Base-by-base conservation (phyloP, 2,797 vertebrate genomes). In the Pterois miles region DNA sequence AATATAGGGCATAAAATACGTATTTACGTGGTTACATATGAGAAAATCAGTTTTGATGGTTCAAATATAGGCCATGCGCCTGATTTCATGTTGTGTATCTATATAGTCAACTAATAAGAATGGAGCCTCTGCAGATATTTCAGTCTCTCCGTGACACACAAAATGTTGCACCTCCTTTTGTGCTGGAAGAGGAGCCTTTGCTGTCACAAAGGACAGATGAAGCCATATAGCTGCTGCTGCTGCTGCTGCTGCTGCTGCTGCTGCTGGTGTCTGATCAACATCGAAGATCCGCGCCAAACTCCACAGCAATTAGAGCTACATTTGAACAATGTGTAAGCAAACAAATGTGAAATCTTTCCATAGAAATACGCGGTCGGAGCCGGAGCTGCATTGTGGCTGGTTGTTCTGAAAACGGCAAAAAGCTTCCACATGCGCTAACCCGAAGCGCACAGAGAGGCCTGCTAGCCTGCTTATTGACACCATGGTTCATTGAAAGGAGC, bases 401-500 rank as follows among this genome's bases (percentile, higher is more conserved):
- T 54, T 80, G 64, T 46, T 80, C 48, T 65, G 40, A 46, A 66
- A 58, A 72, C 31, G 59, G 63, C 59, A 64, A 57, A 14, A 36
- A 3, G 20, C 27, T 56, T 62, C 29, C 65, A 82, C 31, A 75
- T 48, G 27, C 73, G 70, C 23, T 40, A 71, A 75, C 88, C 71
- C 48, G 68, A 67, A 84, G 77, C 81, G 65, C 56, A 83, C 29
- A 76, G 69, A 76, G 69, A 75, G 89, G 83, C 88, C 87, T 76
- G 27, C 74, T 75, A 84, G 73, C 82, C 86, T 67, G 81, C 80
- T 83, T 84, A 89, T 70, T 91, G 89, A 91, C 90, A 91, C 82
- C 84, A 73, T 25, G 88, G 80, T 68, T 89, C 88, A 91, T 82
- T 91, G 88, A 89, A 90, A 87, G 86, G 74, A 91, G 87, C 90